Evolutionary conservation across 1,140 invertebrate species (phyloP), one percentile per base, ranked within the genome.

Genomic region (Trachymyrmex septentrionalis): DNA sequence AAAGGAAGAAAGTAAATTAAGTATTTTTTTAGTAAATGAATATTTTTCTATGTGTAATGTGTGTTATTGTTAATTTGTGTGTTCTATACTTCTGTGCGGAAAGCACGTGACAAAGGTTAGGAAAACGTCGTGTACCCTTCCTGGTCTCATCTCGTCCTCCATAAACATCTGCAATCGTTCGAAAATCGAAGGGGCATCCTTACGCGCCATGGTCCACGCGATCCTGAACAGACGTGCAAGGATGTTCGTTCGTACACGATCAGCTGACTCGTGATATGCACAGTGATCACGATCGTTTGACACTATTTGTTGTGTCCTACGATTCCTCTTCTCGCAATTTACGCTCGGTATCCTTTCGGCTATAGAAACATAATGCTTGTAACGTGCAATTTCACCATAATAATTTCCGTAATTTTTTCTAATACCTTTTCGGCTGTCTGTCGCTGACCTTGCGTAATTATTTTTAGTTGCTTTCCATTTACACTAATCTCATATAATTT

Each of bases 81-180:
- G 9, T 44, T 10, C 9, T 44, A 9, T 44, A 44, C 2, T 44
- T 44, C 34, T 44, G 38, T 44, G 30, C 30, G 2, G 9, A 2
- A 44, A 44, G 2, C 2, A 9, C 9, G 38, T 10, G 38, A 9
- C 38, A 7, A 44, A 10, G 88, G 85, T 82, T 88, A 90, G 50
- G 59, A 88, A 19, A 71, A 10, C 85, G 55, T 67, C 24, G 88
- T 63, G 59, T 92, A 96, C 95, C 91, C 95, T 93, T n/a, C 94
- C 92, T 16, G 92, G 95, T 88, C 93, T 92, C 30, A 90, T 94
- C 88, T 96, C 93, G 69, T 91, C 92, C 63, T 96, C 93, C 93
- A 96, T 94, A 57, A 94, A 92, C 86, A 91, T 88, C 27, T 91
- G 87, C 89, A 94, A 93, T 86, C 90, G 82, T 84, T 94, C 92